Conservation (phyloP, 2,113 vertebrate species). For the Irena cyanogastra region DNA sequence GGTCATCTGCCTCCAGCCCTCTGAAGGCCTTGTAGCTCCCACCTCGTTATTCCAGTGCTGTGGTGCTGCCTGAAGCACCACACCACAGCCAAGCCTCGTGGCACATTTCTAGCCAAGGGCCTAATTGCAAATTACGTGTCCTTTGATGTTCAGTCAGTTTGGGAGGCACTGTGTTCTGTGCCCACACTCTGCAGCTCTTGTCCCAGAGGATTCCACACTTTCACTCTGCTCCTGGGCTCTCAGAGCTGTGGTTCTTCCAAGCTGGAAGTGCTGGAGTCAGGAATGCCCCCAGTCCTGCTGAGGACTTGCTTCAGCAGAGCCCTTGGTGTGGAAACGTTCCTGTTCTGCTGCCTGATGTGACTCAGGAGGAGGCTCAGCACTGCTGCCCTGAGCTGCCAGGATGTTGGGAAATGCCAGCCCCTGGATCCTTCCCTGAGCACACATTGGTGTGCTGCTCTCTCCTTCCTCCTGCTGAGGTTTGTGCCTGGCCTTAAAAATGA, state of each 20-base stretch:
- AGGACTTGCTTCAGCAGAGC: background rate
- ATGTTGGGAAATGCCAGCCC: background rate
- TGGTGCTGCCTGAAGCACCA: background rate
- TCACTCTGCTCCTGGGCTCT: background rate
- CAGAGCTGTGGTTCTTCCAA: background rate
- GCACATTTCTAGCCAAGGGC: background rate
- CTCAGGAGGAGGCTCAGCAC: background rate
- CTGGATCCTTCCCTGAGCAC: background rate
- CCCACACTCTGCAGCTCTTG: background rate
- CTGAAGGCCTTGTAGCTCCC: background rate
- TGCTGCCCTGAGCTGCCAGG: background rate
- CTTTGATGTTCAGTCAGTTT: background rate
- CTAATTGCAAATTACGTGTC: background rate
- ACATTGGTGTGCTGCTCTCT: background rate
- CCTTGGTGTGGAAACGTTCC: background rate
- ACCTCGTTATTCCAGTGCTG: rapidly evolving
- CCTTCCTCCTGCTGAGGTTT: background rate
- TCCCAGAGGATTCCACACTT: rapidly evolving
- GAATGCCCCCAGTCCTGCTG: background rate
- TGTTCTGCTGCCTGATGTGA: background rate
- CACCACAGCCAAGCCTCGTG: background rate
- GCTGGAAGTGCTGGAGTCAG: background rate
- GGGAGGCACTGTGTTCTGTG: background rate
- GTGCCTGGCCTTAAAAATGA: background rate
- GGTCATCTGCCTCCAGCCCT: background rate